Base-by-base conservation (phyloP, 2,888 invertebrate genomes). In the Trimorus sp. region DNA sequence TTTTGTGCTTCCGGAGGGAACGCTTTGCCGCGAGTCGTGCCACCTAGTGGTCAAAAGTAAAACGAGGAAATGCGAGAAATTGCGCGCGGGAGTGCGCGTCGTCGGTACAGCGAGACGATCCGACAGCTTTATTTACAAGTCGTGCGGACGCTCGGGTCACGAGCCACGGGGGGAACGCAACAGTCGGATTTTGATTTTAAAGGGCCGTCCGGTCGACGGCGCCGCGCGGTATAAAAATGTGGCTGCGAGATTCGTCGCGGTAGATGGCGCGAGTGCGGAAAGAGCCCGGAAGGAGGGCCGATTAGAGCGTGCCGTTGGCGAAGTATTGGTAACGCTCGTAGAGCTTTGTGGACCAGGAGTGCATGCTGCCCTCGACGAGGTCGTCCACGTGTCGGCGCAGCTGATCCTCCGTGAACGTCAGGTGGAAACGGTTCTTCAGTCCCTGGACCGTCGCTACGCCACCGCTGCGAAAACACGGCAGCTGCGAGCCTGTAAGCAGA, bases 301-400 rank as follows among this genome's bases (percentile, higher is more conserved):
- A 89, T 92, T 94, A 96, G 87, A 96, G 94, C 90, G 99, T 99
- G 84, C 99, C 99, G 93, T 99, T 99, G 89, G 99, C 98, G 90
- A 98, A 96, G 93, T 99, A 99, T 93, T 99, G 99, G 93, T 98
- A 99, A 92, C 98, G 97, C 93, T 99, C 99, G 93, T 99, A 99
- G 81, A 99, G 95, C 89, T 98, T 96, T 9, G 99, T 99, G 84
- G 99, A 99, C 85, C 99, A 94, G 70, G 99, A 99, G 92, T 98
- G 96, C 53, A 99, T 95, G 86, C 98, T 98, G 90, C 97, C 97
- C 88, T 98, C 97, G 49, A 99, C 99, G 92, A 99, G 95, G 77
- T 96, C 95, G 90, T 99, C 98, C 0, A 99, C 97, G 84, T 98
- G 95, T 79, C 96, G 94, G 89, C 97, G 96, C 86, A 99, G 94